Evolutionary conservation across 2,113 vertebrate genomes (phyloP), one percentile per base, ranked within the genome.

Genomic region (Campylorhamphus procurvoides): DNA sequence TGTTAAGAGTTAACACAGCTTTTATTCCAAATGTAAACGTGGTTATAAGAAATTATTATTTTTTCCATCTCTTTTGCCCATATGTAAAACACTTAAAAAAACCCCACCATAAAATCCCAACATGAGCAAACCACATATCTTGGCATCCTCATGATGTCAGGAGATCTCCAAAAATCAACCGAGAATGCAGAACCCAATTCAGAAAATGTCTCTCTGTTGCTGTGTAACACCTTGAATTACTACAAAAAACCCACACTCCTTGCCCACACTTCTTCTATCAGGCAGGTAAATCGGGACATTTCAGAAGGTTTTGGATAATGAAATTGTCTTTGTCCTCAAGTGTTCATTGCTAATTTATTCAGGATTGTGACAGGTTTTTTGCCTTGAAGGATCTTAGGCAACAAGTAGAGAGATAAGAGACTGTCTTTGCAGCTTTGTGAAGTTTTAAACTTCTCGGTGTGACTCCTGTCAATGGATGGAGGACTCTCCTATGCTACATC

Each of bases 41-140:
- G 60, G 93, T 96, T 95, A 67, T 39, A 90, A 96, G 50, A 88
- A 93, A 68, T 88, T 88, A 60, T 93, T 89, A 40, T 55, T 96
- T 96, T 96, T 97, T 91, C 92, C 93, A 90, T 96, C 82, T 88
- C 92, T 95, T 94, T 93, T 96, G 87, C 93, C 91, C 94, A 60
- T 92, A 95, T 74, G 82, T 94, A 86, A 92, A 96, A 93, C 83
- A 52, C 79, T 96, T 90, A 27, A 52, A 73, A 63, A 73, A 44
- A 10, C 1, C 40, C 37, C 64, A 84, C 78, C 22, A 59, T 89
- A 90, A 95, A 89, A 39, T 25, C 49, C 52, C 85, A 76, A 28
- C 64, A 75, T 80, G 76, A 93, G 19, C 84, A 94, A 97, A 97
- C 96, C 96, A 63, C 90, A 75, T 93, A 90, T 90, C 93, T 90